Evolutionary conservation across 2,113 vertebrate genomes (phyloP).

Genomic region (Malurus melanocephalus): DNA sequence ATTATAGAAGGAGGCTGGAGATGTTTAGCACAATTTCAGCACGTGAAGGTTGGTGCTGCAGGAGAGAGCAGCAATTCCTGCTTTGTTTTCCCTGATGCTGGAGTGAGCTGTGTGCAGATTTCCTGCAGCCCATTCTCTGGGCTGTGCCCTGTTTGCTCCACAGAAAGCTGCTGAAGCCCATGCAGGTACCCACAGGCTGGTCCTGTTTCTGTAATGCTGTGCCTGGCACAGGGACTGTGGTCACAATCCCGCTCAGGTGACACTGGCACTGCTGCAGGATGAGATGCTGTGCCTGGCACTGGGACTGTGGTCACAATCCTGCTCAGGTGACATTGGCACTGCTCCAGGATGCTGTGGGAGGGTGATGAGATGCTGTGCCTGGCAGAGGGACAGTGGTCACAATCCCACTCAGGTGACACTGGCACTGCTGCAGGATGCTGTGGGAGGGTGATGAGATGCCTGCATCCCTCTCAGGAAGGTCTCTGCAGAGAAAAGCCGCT

Average conservation of each 20-base stretch:
- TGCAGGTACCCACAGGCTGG: rapidly evolving
- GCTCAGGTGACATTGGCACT: background rate
- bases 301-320: background rate
- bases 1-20: slow-evolving; percentile 40
- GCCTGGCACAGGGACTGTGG: background rate
- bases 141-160: background rate
- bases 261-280: background rate
- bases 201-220: no score
- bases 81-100: background rate
- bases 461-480: background rate
- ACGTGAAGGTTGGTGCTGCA: background rate
- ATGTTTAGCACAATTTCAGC: slow-evolving; percentile 8
- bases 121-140: background rate
- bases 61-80: background rate
- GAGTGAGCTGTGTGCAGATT: background rate
- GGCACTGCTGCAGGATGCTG: background rate
- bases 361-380: no score
- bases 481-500: background rate
- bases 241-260: background rate
- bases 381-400: background rate
- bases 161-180: background rate
- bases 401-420: background rate
- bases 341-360: background rate
- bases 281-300: background rate
- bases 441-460: background rate